phyloP scores from a whole-genome alignment of 2,113 vertebrate genomes.

The Todiramphus chloris region DNA sequence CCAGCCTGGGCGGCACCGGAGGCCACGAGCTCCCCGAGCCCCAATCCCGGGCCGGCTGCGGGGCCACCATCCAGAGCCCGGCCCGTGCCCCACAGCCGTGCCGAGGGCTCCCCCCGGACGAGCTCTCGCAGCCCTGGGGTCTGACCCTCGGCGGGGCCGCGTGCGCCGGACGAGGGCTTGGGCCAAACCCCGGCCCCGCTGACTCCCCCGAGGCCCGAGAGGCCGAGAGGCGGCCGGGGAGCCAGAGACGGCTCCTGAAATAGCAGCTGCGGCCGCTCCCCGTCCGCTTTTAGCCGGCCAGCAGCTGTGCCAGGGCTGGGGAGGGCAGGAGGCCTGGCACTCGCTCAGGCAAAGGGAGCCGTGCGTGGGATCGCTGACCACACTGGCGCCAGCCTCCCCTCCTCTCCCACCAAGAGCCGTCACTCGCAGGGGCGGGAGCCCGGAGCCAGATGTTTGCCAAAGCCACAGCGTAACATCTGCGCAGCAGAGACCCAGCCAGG shows the following conservation, averaged over 20 bases:
- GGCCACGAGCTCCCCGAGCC: too few species aligned
- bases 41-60: neutral
- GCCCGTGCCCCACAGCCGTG: neutral
- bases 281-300: neutral
- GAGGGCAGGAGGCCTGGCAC: conserved; percentile 36
- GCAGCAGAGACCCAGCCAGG: conserved; percentile 52
- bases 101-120: accelerated
- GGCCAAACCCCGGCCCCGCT: neutral
- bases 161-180: neutral
- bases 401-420: conserved; percentile 59
- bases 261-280: conserved; percentile 20
- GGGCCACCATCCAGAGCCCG: neutral
- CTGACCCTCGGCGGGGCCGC: conserved; percentile 1
- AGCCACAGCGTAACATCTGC: conserved; percentile 67
- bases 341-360: conserved; percentile 2
- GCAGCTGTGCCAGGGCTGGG: conserved; percentile 44
- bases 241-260: conserved; percentile 39
- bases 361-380: conserved; percentile 66
- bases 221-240: neutral
- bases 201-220: neutral
- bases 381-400: conserved; percentile 71
- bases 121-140: neutral
- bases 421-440: neutral
- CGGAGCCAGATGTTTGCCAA: conserved; percentile 68
- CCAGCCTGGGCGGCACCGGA: too few species aligned